Base-by-base conservation (phyloP, 2,888 invertebrate species). In the Troides aeacus region DNA sequence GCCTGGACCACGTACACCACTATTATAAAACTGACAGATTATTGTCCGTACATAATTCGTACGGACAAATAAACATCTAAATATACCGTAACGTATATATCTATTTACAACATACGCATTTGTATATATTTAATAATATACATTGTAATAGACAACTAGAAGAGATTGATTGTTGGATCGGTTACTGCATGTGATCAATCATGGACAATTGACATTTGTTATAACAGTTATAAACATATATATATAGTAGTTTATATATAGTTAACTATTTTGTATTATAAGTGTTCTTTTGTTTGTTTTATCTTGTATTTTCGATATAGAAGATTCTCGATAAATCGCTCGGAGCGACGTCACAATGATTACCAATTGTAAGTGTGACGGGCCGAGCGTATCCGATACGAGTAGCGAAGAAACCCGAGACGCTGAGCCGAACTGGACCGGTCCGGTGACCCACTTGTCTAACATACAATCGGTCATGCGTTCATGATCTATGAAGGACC, bases 401-500 rank as follows among this genome's bases (percentile, higher is more conserved):
- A 39, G 50, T 30, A 39, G 56, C 53, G 61, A 69, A 69, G 69
- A 65, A 62, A 69, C 65, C 69, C 64, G 69, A 69, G 69, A 69
- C 57, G 68, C 60, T 56, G 68, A 58, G 68, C 24, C 66, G 50
- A 60, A 66, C 61, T 64, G 69, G 69, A 65, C 69, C 69, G 64
- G 65, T 69, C 64, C 62, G 62, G 62, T 69, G 69, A 65, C 69
- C 64, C 61, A 69, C 69, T 69, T 69, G 64, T 24, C 69, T 56
- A 65, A 65, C 59, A 57, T 50, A 69, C 69, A 69, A 69, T 65
- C 69, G 69, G 61, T 56, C 68, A 64, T 69, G 64, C 64, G 57
- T 64, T 61, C 64, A 56, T 58, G 68, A 60, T 68, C 64, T 64
- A 64, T 60, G 68, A 68, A 69, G 69, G 60, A 69, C 69, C 64